A percentile compares a stretch with the other conserved stretches of the same genome.
These are phyloP conservation scores for Atrichornis clamosus DNA, from an alignment of 2,113 vertebrate genomes.

Conservation along the genomic window DNA sequence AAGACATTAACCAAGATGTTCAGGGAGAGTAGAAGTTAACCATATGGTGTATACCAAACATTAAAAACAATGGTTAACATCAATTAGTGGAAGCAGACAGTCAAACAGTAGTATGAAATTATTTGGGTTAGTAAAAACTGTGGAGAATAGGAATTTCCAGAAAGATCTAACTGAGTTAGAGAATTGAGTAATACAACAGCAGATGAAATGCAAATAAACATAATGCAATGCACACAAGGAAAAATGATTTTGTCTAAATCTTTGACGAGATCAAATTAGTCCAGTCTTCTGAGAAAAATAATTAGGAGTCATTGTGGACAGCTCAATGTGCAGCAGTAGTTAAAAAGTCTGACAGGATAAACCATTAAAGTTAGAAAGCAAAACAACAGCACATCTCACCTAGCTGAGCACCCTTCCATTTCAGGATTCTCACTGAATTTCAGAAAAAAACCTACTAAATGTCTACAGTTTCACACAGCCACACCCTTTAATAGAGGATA, in stretches of 20 bases:
- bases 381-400: conserved; percentile 16
- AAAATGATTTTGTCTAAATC: conserved; percentile 47
- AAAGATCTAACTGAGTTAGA: conserved; percentile 39
- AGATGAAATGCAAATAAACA: conserved; percentile 63
- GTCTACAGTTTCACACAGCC: neutral
- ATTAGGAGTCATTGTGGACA: conserved; percentile 69
- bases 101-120: conserved; percentile 14
- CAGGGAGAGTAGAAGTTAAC: conserved; percentile 17
- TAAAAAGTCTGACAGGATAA: conserved; percentile 49
- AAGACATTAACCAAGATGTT: neutral
- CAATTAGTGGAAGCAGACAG: conserved; percentile 53
- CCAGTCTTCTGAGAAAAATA: conserved; percentile 51
- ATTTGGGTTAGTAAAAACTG: conserved; percentile 54
- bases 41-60: neutral
- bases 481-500: neutral
- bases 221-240: conserved; percentile 50
- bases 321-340: conserved; percentile 64
- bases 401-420: neutral
- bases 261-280: conserved; percentile 52
- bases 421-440: neutral
- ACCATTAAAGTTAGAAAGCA: conserved; percentile 46
- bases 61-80: conserved; percentile 55
- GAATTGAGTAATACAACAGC: conserved; percentile 44
- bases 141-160: neutral
- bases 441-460: neutral